phyloP scores from a whole-genome alignment of 2,888 invertebrate species.

The Ditula angustiorana region DNA sequence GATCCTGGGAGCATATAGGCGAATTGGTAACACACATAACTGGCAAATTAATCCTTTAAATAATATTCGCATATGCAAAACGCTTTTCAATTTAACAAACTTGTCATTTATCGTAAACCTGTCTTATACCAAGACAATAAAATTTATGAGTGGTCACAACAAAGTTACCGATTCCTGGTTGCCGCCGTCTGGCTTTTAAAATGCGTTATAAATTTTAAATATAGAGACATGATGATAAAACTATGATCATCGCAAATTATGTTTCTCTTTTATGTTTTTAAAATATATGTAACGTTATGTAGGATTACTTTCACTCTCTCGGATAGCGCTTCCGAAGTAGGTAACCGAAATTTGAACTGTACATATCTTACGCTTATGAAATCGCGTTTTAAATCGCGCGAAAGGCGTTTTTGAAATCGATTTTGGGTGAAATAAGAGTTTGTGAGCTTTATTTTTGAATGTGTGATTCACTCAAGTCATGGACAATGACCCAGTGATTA shows the following conservation, averaged over 20 bases:
- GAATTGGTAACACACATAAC: too few species aligned
- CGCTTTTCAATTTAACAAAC: too few species aligned
- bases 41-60: too few species aligned
- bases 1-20: too few species aligned
- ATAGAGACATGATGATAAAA: slow-evolving; percentile 4
- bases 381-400: too few species aligned
- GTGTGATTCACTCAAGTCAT: not conserved
- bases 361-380: too few species aligned
- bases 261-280: slow-evolving; percentile 7
- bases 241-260: slow-evolving; percentile 8
- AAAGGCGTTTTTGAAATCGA: not conserved
- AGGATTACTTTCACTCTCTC: not conserved
- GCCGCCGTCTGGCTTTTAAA: not conserved
- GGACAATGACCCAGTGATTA: slow-evolving; percentile 23
- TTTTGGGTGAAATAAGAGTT: not conserved
- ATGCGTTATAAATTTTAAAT: not conserved
- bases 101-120: too few species aligned
- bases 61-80: too few species aligned
- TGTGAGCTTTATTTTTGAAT: not conserved
- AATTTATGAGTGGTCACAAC: not conserved
- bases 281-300: not conserved
- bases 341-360: not conserved
- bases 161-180: not conserved
- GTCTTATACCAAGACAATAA: not conserved
- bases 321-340: not conserved